Base-by-base conservation (phyloP, 2,113 vertebrate genomes). In the Oreochromis aureus region DNA sequence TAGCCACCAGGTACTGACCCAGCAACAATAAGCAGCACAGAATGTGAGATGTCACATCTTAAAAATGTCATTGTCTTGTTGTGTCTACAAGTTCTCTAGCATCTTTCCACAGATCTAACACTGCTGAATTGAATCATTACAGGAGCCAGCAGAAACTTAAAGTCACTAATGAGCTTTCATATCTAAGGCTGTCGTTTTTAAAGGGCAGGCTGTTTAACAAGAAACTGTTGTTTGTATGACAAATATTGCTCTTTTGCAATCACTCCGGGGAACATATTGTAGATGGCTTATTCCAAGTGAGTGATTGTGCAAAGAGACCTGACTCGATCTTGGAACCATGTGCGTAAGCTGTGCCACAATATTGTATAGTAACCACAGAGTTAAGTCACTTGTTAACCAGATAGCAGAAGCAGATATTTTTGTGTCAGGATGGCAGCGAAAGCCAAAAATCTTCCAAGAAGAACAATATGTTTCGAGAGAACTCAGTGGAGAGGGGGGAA, bases 21-120 rank as follows among this genome's bases (percentile, higher is more conserved):
- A 80, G n/a, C 66, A 5, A 53, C 36, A 81, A 41, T 24, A 5
- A 55, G 44, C 18, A 48, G 66, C n/a, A 44, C 71, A 88, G 87
- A 41, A 48, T 58, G 89, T 48, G n/a, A 89, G 85, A 85, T 91
- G 86, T 91, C 90, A 81, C 34, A 82, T 87, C 39, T 32, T 8
- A 54, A 86, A 81, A 87, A 84, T 82, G 78, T 85, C 71, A 56
- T 36, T 32, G 87, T 86, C 84, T 87, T 81, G 80, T 86, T 69
- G 22, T 79, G 80, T 87, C 90, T 56, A 15, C 87, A 82, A 6
- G 58, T 46, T 73, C 30, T 84, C 66, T 22, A 54, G 81, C 73
- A 76, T 84, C 16, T 80, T 39, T 79, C 22, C 7, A 39, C 79
- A 89, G 55, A 84, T 86, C 19, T 19, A 58, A 36, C 22, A 54